A percentile compares a stretch with the other conserved stretches of the same genome.
Conservation (phyloP, 2,888 invertebrate genomes). For the Drosophila yooni region DNA sequence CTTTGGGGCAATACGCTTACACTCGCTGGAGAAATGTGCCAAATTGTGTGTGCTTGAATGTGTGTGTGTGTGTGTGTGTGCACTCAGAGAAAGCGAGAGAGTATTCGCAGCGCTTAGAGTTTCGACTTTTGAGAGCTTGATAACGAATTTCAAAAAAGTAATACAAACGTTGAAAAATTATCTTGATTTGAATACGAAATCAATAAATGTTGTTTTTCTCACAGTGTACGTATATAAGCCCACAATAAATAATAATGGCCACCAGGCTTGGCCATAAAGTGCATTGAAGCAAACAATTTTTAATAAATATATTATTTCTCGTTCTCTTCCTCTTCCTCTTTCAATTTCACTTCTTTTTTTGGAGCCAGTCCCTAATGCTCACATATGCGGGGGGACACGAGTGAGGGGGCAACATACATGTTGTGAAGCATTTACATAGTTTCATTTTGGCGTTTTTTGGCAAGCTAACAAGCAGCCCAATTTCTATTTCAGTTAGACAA, state of each 20-base stretch:
- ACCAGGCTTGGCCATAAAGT: constrained; percentile 37
- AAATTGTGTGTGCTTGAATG: constrained; percentile 4
- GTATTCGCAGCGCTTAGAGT: not conserved
- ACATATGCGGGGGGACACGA: constrained; percentile 8
- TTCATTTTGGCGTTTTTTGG: constrained; percentile 50
- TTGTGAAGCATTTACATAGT: constrained; percentile 52
- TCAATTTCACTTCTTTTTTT: not conserved
- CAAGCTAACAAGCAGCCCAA: constrained; percentile 20
- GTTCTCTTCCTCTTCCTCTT: not conserved
- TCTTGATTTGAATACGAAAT: not conserved
- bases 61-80: not conserved
- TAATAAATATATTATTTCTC: constrained; percentile 74
- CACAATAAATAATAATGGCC: constrained; percentile 63
- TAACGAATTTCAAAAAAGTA: too few relatives aligned
- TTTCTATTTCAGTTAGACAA: constrained; percentile 39
- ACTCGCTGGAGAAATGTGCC: constrained; percentile 7
- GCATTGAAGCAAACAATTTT: constrained; percentile 65
- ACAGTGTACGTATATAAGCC: constrained; percentile 10
- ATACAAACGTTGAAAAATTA: not conserved
- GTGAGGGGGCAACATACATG: constrained; percentile 4
- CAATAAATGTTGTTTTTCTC: not conserved
- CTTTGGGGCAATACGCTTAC: constrained; percentile 19
- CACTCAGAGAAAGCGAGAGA: not conserved
- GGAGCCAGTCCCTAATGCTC: constrained; percentile 38
- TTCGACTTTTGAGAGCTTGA: not conserved